Evolutionary conservation across 2,113 vertebrate species (phyloP).

Genomic region (Macaca mulatta): DNA sequence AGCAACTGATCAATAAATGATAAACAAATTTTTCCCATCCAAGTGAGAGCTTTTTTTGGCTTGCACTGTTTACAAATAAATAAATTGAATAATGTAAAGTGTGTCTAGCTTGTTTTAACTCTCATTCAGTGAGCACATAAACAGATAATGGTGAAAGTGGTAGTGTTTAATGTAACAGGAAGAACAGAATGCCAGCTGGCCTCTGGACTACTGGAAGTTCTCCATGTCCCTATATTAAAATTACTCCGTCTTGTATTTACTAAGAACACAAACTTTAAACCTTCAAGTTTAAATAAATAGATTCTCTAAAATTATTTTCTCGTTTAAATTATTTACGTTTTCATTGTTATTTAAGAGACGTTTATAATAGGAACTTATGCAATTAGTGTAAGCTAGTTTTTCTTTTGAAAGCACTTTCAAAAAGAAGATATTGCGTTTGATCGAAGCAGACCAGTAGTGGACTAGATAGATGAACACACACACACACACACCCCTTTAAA

Average conservation of each 20-base stretch:
- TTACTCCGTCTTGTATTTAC: not conserved
- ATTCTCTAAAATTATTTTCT: conserved; percentile 2
- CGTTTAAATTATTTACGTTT: not conserved
- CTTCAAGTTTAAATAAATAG: conserved; percentile 1
- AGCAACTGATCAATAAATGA: not conserved
- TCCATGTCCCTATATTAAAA: not conserved
- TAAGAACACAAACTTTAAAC: not conserved
- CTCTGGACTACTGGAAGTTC: not conserved
- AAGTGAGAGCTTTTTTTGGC: not conserved
- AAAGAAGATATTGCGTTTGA: not conserved
- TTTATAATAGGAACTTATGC: not conserved
- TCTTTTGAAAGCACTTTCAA: not conserved
- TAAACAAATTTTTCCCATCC: not conserved
- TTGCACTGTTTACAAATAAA: not conserved
- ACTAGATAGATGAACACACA: not conserved
- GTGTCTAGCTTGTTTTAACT: not conserved
- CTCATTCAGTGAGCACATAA: not conserved
- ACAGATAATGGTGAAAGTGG: not conserved
- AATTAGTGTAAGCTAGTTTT: not conserved
- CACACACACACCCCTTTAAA: not conserved
- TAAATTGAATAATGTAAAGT: not conserved
- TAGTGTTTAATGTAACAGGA: not conserved
- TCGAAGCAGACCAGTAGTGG: not conserved
- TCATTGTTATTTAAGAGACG: not conserved
- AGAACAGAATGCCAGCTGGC: not conserved